Conservation (phyloP, 2,113 vertebrate species). For the Carassius carassius region DNA sequence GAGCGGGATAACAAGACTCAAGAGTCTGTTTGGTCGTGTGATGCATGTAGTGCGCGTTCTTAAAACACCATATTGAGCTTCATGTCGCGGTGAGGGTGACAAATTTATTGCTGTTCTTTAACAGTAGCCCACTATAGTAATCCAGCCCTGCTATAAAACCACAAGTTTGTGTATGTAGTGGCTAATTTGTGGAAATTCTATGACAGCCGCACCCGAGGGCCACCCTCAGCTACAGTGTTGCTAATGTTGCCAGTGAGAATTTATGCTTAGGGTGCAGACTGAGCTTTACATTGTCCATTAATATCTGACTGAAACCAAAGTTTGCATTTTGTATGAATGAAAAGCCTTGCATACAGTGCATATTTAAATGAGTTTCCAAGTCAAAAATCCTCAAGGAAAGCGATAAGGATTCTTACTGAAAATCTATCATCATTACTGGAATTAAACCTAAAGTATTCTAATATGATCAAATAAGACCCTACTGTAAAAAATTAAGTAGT, state of each 20-base stretch:
- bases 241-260: constrained; percentile 1
- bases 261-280: not conserved
- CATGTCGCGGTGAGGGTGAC: constrained; percentile 38
- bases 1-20: constrained; percentile 39
- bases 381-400: not conserved
- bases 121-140: constrained; percentile 1
- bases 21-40: constrained; percentile 15
- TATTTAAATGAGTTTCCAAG: not conserved
- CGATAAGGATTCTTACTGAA: not conserved
- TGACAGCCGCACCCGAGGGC: constrained; percentile 25
- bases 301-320: constrained; percentile 8
- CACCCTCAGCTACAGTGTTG: not conserved
- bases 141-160: not conserved
- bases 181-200: constrained; percentile 30
- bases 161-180: constrained; percentile 6
- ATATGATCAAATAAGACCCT: not conserved
- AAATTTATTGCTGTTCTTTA: constrained; percentile 44
- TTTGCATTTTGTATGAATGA: not conserved
- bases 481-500: not conserved
- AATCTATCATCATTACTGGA: not conserved
- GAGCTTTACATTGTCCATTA: constrained; percentile 4
- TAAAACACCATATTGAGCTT: constrained; percentile 48
- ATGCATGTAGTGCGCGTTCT: constrained; percentile 34
- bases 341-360: not conserved
- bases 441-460: not conserved